Percentiles rank a stretch among this genome's conserved stretches.
These are phyloP conservation scores for Lepidurus packardi DNA, from an alignment of 1,140 invertebrate species.

Conservation along the genomic window DNA sequence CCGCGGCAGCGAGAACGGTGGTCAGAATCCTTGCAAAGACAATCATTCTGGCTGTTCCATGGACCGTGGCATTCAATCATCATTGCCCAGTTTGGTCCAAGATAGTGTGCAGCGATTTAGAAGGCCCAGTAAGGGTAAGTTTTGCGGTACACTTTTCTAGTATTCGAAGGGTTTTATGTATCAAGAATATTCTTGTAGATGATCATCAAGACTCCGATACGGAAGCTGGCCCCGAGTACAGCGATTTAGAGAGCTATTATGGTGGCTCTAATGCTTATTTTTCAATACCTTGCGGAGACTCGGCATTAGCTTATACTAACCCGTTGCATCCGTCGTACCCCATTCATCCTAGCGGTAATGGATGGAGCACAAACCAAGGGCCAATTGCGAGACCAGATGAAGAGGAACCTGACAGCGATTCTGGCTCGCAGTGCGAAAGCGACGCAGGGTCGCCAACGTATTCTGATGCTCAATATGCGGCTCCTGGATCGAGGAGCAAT, in stretches of 20 bases:
- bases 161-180: neutral
- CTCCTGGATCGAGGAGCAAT: constrained; percentile 9
- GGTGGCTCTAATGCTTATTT: constrained; percentile 9
- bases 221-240: neutral
- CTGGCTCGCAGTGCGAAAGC: constrained; percentile 1
- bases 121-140: neutral
- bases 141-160: neutral
- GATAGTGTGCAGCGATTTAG: constrained; percentile 8
- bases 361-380: neutral
- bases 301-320: constrained; percentile 1
- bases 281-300: constrained; percentile 17
- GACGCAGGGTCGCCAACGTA: constrained; percentile 3
- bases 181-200: neutral
- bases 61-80: constrained; percentile 15
- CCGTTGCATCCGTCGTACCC: neutral
- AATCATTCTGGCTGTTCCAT: neutral
- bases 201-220: neutral
- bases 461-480: neutral
- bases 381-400: neutral
- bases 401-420: neutral
- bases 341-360: neutral
- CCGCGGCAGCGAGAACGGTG: neutral
- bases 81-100: constrained; percentile 7
- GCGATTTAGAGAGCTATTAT: constrained; percentile 11
- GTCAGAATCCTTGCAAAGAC: constrained; percentile 8